These are phyloP conservation scores for Esox niger DNA, from an alignment of 2,113 vertebrate species.

Conservation along the genomic window DNA sequence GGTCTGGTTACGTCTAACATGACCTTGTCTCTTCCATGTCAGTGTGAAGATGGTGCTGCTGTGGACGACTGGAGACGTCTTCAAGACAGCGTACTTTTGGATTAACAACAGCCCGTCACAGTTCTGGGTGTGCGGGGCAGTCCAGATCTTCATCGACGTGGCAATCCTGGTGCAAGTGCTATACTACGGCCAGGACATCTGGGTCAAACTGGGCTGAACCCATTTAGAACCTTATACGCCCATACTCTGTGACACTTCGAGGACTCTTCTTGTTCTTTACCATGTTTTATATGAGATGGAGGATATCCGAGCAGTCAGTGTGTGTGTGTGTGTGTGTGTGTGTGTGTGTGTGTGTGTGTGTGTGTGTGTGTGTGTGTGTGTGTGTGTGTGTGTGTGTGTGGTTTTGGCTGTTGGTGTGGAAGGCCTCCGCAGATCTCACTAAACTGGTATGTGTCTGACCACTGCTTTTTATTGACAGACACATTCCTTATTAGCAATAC, in stretches of 20 bases:
- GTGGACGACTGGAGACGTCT: constrained; percentile 76
- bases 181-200: constrained; percentile 60
- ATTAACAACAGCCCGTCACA: constrained; percentile 74
- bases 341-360: not conserved
- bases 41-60: constrained; percentile 83
- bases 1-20: no score
- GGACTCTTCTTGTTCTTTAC: not conserved
- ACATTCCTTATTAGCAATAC: not conserved
- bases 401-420: not conserved
- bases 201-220: constrained; percentile 68
- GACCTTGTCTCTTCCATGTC: not conserved
- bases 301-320: not conserved
- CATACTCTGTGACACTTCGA: not conserved
- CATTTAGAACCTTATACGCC: no score
- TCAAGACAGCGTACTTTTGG: constrained; percentile 80
- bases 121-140: constrained; percentile 74
- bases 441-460: not conserved
- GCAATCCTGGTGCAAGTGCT: constrained; percentile 78
- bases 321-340: not conserved
- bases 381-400: constrained; percentile 1
- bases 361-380: constrained; percentile 1
- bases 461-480: not conserved
- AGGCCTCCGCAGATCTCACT: not conserved
- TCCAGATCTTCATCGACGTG: constrained; percentile 75
- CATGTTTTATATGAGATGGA: not conserved